A percentile compares a stretch with the other conserved stretches of the same genome.
Conservation (phyloP, 2,888 invertebrate species). For the Polyommatus icarus region DNA sequence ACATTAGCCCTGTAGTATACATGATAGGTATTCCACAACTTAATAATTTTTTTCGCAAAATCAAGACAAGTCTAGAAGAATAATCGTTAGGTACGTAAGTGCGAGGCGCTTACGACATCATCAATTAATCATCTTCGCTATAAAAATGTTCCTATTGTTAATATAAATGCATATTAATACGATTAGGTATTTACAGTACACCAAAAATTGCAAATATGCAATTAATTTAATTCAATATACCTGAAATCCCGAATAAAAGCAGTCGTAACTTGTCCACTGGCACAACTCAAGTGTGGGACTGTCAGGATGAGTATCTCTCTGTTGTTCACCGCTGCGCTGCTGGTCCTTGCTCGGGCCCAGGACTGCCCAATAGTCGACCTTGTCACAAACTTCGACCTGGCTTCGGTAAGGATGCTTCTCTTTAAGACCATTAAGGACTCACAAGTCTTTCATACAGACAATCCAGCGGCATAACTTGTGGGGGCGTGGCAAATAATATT, state of each 20-base stretch:
- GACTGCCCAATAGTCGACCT: background rate
- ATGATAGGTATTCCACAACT: too few relatives aligned
- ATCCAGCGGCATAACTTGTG: too few relatives aligned
- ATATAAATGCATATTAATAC: background rate
- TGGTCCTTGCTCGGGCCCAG: background rate
- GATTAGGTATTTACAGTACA: background rate
- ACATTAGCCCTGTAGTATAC: too few relatives aligned
- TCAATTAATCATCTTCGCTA: background rate
- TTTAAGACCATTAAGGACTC: too few relatives aligned
- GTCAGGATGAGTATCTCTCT: background rate
- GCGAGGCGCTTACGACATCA: background rate
- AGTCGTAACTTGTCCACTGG: background rate
- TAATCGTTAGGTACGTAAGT: background rate
- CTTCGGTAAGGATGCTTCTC: background rate
- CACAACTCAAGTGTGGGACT: background rate
- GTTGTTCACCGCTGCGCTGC: background rate
- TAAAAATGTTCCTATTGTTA: background rate
- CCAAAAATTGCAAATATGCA: background rate
- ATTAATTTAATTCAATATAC: background rate
- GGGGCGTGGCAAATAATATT: too few relatives aligned
- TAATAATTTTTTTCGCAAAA: too few relatives aligned
- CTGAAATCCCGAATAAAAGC: background rate
- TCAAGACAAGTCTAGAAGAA: too few relatives aligned
- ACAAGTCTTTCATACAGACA: background rate
- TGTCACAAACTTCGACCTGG: constrained; percentile 1